Evolutionary conservation across 2,113 vertebrate genomes (phyloP), one percentile per base, ranked within the genome.

Genomic region (Gobio gobio): DNA sequence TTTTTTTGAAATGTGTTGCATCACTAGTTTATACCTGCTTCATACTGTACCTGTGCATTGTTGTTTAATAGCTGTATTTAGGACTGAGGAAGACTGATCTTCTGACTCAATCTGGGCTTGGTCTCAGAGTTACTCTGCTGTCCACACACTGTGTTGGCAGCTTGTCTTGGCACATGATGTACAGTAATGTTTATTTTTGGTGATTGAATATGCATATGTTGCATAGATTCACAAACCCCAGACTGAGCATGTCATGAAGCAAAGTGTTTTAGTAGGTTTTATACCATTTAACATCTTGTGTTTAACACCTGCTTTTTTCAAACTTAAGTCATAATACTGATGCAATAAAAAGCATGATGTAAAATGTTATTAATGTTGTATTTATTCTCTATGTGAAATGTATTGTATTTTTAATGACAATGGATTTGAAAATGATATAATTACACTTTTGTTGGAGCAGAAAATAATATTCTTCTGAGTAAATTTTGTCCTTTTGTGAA

Each of bases 121-220:
- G 70, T 82, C 66, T 61, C 3, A 70, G 56, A 59, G 56, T 66
- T 33, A 40, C 66, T 85, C 10, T 43, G 40, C 47, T 85, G 29
- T 29, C 20, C 20, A 20, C 26, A 45, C 26, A 68, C 47, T 80
- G 45, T 63, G 59, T 36, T 33, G 45, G 26, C 54, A 75, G 77
- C 47, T 58, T 85, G 70, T 78, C 26, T 61, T 85, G 63, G 83
- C 54, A 73, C 73, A 77, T 10, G 33, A 73, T 40, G 24, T 58
- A 26, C 66, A 18, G 61, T 68, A 54, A 64, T 51, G 36, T 78
- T 74, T 70, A 47, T 51, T 76, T 83, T 56, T 85, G 43, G 74
- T 63, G 43, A 78, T 79, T 18, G 43, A 45, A 79, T 54, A 56
- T 26, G 64, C 87, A 85, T 83, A 74, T 86, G 80, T 9, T 85